These are phyloP conservation scores for Scleropages formosus DNA, from an alignment of 2,797 vertebrate genomes.

Conservation along the genomic window DNA sequence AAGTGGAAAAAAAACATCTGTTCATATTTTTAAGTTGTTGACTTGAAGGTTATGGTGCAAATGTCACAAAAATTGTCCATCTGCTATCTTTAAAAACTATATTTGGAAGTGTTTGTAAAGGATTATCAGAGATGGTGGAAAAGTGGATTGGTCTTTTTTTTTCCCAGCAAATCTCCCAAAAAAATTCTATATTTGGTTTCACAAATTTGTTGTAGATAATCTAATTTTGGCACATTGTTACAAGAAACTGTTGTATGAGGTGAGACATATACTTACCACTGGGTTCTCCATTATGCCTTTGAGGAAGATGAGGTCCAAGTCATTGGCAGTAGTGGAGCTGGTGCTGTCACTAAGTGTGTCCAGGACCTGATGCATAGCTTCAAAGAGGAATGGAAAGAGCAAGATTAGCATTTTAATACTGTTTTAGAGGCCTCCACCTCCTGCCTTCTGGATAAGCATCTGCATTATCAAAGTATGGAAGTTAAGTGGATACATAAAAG, in stretches of 20 bases:
- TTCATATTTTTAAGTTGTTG: background rate
- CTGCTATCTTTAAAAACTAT: too few species aligned
- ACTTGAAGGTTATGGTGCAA: background rate
- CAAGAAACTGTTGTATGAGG: background rate
- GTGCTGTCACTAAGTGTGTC: conserved; percentile 89
- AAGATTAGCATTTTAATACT: background rate
- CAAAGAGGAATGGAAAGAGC: conserved; percentile 22
- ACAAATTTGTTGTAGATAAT: too few species aligned
- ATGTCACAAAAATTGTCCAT: too few species aligned
- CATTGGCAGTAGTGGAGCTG: conserved; percentile 82
- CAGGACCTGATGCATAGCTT: conserved; percentile 92
- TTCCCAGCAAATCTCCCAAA: too few species aligned
- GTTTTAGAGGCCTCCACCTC: background rate
- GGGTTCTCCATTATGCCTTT: conserved; percentile 97
- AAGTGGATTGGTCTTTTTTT: too few species aligned
- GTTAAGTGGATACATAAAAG: background rate
- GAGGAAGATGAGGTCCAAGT: conserved; percentile 93
- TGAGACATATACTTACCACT: conserved; percentile 69
- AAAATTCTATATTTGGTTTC: too few species aligned
- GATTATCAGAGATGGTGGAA: too few species aligned
- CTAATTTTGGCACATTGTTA: background rate
- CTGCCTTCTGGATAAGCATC: conserved; percentile 3
- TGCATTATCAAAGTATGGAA: background rate
- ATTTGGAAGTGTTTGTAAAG: too few species aligned
- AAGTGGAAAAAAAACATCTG: too few species aligned